Percentiles rank a stretch among this genome's conserved stretches.
Conservation (phyloP, 2,888 invertebrate species). For the Eudasyphora cyanicolor region DNA sequence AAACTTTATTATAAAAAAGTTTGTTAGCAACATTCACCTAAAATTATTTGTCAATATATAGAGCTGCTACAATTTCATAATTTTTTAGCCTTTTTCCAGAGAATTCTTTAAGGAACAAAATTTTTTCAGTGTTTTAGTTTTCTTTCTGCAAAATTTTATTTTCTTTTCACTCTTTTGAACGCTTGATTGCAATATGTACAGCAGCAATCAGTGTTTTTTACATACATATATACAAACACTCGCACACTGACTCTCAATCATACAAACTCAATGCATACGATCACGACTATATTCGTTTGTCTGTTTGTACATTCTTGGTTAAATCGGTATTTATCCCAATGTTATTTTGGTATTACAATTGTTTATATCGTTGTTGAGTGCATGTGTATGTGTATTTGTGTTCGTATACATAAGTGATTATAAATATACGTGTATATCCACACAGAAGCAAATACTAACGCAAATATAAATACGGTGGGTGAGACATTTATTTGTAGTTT, state of each 20-base stretch:
- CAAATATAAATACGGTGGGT: background rate
- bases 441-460: background rate
- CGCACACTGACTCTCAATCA: no score
- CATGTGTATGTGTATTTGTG: background rate
- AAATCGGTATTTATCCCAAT: slow-evolving; percentile 55
- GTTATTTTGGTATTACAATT: slow-evolving; percentile 49
- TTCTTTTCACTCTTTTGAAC: slow-evolving; percentile 37
- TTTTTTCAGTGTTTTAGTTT: slow-evolving; percentile 15
- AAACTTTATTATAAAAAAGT: no score
- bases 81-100: no score
- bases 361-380: slow-evolving; percentile 26
- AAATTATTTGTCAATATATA: no score
- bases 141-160: background rate
- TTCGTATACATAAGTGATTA: background rate
- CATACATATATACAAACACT: slow-evolving; percentile 17
- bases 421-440: background rate
- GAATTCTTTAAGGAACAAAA: no score
- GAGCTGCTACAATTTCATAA: no score
- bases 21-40: no score
- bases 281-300: background rate
- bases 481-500: slow-evolving; percentile 25
- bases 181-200: slow-evolving; percentile 56
- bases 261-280: no score
- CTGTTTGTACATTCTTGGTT: background rate
- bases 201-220: slow-evolving; percentile 48